phyloP scores from a whole-genome alignment of 2,113 vertebrate genomes.

The Tapirus terrestris region DNA sequence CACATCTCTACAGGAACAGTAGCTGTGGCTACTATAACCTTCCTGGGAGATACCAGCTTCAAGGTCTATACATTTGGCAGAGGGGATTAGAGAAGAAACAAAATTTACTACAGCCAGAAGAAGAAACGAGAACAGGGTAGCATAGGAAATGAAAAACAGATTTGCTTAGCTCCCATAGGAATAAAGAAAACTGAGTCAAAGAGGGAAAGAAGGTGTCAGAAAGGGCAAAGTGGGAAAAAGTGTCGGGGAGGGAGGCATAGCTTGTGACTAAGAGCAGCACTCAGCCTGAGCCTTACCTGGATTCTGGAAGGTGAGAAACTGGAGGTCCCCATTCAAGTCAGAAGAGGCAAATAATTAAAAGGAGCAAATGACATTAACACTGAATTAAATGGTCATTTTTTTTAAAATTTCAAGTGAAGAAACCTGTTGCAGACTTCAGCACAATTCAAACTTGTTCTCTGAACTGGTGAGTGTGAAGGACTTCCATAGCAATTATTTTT shows the following conservation, averaged over 20 bases:
- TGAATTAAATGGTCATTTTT: neutral
- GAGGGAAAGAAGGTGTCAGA: neutral
- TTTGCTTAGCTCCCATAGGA: neutral
- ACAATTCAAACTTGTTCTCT: neutral
- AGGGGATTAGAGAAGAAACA: neutral
- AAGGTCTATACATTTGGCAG: neutral
- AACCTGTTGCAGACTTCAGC: neutral
- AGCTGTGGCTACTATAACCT: neutral
- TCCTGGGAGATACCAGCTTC: neutral
- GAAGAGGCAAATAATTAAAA: neutral
- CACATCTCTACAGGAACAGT: neutral
- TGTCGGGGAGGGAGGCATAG: fast-evolving
- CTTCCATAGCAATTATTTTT: neutral
- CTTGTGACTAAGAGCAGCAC: neutral
- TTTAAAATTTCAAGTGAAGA: neutral
- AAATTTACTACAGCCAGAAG: neutral
- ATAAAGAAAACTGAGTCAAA: neutral
- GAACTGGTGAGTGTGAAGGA: neutral
- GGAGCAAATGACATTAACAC: neutral
- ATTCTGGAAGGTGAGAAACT: neutral
- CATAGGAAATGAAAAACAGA: neutral
- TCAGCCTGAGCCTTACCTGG: neutral
- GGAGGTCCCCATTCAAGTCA: neutral
- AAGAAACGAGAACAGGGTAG: neutral
- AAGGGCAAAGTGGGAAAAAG: neutral